A percentile compares a stretch with the other conserved stretches of the same genome.
Evolutionary conservation across 2,888 invertebrate genomes (phyloP).

Genomic region (Amphipoea lucens): DNA sequence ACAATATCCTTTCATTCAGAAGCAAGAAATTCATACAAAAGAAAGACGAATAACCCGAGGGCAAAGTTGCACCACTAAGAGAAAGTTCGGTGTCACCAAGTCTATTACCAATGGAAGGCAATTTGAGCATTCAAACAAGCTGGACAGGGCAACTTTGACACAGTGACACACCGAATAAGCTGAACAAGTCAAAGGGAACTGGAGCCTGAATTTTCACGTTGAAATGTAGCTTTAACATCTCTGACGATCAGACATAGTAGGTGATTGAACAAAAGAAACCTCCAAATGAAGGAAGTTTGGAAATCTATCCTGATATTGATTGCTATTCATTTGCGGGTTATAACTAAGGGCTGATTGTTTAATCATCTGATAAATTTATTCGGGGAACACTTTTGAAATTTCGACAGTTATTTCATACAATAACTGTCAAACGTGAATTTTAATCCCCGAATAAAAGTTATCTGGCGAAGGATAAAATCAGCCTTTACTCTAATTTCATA

Average conservation of each 20-base stretch:
- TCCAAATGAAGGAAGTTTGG: background rate
- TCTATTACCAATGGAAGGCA: slow-evolving; percentile 18
- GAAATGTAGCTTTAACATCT: slow-evolving; percentile 7
- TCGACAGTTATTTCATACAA: too few relatives aligned
- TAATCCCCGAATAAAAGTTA: too few relatives aligned
- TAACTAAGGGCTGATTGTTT: too few relatives aligned
- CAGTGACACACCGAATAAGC: slow-evolving; percentile 17
- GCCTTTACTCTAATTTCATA: too few relatives aligned
- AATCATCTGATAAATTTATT: too few relatives aligned
- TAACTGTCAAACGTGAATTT: too few relatives aligned
- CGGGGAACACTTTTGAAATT: too few relatives aligned
- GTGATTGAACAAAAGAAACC: background rate
- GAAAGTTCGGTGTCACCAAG: slow-evolving; percentile 11
- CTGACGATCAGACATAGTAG: background rate
- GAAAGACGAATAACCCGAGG: background rate
- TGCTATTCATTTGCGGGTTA: background rate
- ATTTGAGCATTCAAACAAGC: slow-evolving; percentile 21
- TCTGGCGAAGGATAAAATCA: too few relatives aligned
- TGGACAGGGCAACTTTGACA: slow-evolving; percentile 5
- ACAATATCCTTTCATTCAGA: slow-evolving; percentile 5
- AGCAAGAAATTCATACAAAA: background rate
- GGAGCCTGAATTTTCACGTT: background rate
- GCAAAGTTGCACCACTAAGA: slow-evolving; percentile 3
- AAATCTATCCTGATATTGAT: background rate
- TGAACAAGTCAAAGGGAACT: slow-evolving; percentile 23